phyloP scores from a whole-genome alignment of 2,797 vertebrate species.

The Lepilemur ruficaudatus region DNA sequence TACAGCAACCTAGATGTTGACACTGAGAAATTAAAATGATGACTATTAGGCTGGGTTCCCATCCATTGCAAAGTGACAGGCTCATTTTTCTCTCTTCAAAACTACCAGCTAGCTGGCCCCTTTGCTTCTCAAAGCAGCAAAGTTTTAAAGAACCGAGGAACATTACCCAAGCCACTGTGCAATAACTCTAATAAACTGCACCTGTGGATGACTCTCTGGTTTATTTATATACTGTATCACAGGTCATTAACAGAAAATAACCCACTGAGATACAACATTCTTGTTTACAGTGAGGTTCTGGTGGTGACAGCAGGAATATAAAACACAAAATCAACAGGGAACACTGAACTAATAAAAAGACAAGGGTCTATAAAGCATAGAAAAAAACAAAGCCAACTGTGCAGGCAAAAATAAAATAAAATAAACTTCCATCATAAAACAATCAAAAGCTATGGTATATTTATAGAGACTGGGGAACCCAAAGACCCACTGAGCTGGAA shows the following conservation, averaged over 20 bases:
- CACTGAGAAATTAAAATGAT: conserved; percentile 81
- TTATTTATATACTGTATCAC: conserved; percentile 88
- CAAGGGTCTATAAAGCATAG: conserved; percentile 85
- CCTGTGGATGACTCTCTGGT: conserved; percentile 82
- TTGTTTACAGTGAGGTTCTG: conserved; percentile 88
- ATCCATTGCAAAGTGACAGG: conserved; percentile 59
- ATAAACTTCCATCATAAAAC: conserved; percentile 84
- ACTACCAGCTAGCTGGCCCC: conserved; percentile 73
- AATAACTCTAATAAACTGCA: conserved; percentile 88
- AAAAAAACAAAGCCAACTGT: conserved; percentile 83
- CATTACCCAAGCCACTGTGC: conserved; percentile 81
- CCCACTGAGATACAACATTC: conserved; percentile 86
- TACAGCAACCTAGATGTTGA: conserved; percentile 65
- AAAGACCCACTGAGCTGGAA: conserved; percentile 80
- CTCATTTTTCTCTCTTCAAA: conserved; percentile 80
- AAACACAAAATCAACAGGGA: conserved; percentile 88
- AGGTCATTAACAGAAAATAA: conserved; percentile 89
- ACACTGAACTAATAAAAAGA: conserved; percentile 88
- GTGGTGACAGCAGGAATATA: conserved; percentile 87
- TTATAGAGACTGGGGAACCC: conserved; percentile 79
- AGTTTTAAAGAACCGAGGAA: conserved; percentile 81
- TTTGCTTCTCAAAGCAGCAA: conserved; percentile 75
- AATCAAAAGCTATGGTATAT: conserved; percentile 84
- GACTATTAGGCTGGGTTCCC: conserved; percentile 75
- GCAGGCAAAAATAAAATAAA: conserved; percentile 87